These are phyloP conservation scores for Xanthorhoe spadicearia DNA, from an alignment of 2,888 invertebrate genomes.

Conservation along the genomic window DNA sequence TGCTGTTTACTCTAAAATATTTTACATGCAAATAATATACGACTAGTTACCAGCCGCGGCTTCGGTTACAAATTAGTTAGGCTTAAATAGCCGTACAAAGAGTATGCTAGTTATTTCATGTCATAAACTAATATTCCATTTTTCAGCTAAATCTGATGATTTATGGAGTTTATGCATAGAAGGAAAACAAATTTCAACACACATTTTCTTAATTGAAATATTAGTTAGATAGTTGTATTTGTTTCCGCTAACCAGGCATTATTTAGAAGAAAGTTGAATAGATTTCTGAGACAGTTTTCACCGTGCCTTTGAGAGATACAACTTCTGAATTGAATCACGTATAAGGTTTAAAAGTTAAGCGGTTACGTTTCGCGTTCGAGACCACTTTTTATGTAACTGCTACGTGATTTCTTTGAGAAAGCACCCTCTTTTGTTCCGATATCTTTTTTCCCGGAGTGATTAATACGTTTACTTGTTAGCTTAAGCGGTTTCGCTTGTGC, in stretches of 20 bases:
- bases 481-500: slow-evolving; percentile 59
- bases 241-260: slow-evolving; percentile 43
- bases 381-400: slow-evolving; percentile 75
- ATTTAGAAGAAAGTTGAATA: slow-evolving; percentile 71
- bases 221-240: too few species aligned
- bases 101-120: too few species aligned
- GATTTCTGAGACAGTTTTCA: slow-evolving; percentile 74
- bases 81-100: too few species aligned
- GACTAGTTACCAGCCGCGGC: background rate
- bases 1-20: background rate
- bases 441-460: slow-evolving; percentile 63
- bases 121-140: too few species aligned
- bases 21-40: background rate
- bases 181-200: too few species aligned
- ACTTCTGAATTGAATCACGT: slow-evolving; percentile 83
- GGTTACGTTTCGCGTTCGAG: slow-evolving; percentile 76
- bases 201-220: too few species aligned
- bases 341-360: slow-evolving; percentile 83
- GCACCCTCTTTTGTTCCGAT: slow-evolving; percentile 67
- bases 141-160: too few species aligned
- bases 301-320: slow-evolving; percentile 67
- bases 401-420: slow-evolving; percentile 75
- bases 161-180: too few species aligned
- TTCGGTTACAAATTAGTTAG: too few species aligned
- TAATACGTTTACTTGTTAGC: slow-evolving; percentile 69